These are phyloP conservation scores for Venustaconcha ellipsiformis DNA, from an alignment of 1,140 invertebrate species.

Conservation along the genomic window DNA sequence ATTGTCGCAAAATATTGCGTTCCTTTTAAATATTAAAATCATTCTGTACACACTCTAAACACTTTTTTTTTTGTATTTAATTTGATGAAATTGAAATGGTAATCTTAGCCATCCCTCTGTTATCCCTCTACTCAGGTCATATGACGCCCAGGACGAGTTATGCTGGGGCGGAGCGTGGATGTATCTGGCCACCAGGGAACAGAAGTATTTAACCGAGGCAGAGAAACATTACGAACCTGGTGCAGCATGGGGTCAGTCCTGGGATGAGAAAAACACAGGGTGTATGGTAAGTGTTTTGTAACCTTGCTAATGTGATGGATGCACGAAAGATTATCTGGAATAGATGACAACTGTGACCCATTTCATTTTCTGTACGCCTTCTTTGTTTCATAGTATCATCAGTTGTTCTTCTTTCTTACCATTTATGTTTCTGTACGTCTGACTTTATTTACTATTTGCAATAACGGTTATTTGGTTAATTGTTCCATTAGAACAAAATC, in stretches of 20 bases:
- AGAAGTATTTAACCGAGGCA: conserved; percentile 73
- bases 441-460: not conserved
- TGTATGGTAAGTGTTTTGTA: conserved; percentile 33
- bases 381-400: too few relatives aligned
- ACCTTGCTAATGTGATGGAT: not conserved
- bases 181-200: conserved; percentile 74
- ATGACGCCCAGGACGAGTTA: conserved; percentile 76
- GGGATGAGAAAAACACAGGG: conserved; percentile 75
- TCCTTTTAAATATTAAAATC: not conserved
- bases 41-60: not conserved
- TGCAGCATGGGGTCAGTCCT: conserved; percentile 70
- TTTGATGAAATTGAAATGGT: not conserved
- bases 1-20: not conserved
- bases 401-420: not conserved
- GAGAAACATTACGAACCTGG: conserved; percentile 54
- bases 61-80: not conserved
- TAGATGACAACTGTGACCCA: too few relatives aligned
- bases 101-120: not conserved
- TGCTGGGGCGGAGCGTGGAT: conserved; percentile 77
- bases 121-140: conserved; percentile 63
- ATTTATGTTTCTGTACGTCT: not conserved
- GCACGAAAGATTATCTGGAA: not conserved
- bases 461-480: too few relatives aligned
- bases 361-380: too few relatives aligned
- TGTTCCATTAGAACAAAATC: too few relatives aligned